Base-by-base conservation (phyloP, 2,113 vertebrate species). In the Plecturocebus donacophilus region DNA sequence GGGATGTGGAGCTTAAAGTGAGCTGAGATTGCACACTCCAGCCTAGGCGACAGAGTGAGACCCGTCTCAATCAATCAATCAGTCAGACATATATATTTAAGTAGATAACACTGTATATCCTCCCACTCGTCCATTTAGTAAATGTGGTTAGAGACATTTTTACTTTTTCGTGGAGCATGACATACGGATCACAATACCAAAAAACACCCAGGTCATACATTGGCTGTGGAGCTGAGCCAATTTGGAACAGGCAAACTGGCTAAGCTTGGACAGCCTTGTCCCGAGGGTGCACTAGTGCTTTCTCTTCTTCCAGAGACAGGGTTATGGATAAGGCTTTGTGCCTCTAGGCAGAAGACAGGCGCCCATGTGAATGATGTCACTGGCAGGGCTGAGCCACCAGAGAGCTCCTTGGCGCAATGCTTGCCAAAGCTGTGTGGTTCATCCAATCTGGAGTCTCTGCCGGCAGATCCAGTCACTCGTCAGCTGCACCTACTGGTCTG, bases 401-500 rank as follows among this genome's bases (percentile, higher is more conserved):
- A 81, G 70, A 75, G 40, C 19, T 6, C 40, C 88, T 91, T 42
- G 70, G 56, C 47, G 25, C 38, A 30, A n/a, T n/a, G 80, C 42
- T 89, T 27, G 10, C 77, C 71, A 30, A 79, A 90, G 38, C 66
- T 64, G 47, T 64, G 64, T 14, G n/a, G 13, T 68, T 61, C 16
- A 10, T 82, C 66, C 81, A 32, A 0, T 68, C 49, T 54, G 89
- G 82, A 88, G 94, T 80, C 71, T 93, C 81, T 94, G 76, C 89
- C 86, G 87, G 89, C 30, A 64, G 85, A 70, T 19, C 85, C 32
- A 25, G 82, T 94, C 85, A 49, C 49, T 87, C 12, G 2, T 85
- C 85, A 83, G 86, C 91, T 87, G 68, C 86, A 47, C 90, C 94
- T 84, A 54, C 76, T 88, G 56, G 70, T 42, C 61, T 20, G 16